Evolutionary conservation across 2,888 invertebrate species (phyloP), one percentile per base, ranked within the genome.

Genomic region (Galerucella pusilla): DNA sequence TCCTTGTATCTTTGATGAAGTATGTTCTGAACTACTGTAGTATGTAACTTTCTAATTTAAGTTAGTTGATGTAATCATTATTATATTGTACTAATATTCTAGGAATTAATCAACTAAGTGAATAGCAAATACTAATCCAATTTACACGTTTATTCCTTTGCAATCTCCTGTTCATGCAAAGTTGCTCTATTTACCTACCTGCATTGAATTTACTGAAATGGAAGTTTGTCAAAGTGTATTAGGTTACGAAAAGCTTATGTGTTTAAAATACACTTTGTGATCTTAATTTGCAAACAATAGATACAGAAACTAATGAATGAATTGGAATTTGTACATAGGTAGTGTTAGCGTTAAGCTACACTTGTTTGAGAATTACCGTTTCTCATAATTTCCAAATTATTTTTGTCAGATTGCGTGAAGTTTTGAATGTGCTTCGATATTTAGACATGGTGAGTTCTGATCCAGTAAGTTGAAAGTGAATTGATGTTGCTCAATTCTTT

Each of bases 131-230:
- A 54, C n/a, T 54, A 9, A 54, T 54, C 16, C 9, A 16, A 54
- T 54, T 16, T 16, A 54, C n/a, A 52, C 63, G 63, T 28, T 70
- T 63, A 57, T 70, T 70, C 52, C 28, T 42, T 61, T 28, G 69
- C 69, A 61, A 69, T 69, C 61, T 60, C 20, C 11, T 49, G 60
- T 63, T 70, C 61, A 59, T 70, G 14, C 63, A 35, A 70, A 70
- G 61, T 70, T 70, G 14, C 70, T 70, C 16, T 49, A 63, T 61
- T 52, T 16, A 54, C 54, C 54, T 54, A 54, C 54, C 54, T 54
- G n/a, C 54, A 54, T 54, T n/a, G 14, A 9, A 16, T 54, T 54
- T 9, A 16, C n/a, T 16, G 9, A 16, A 16, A n/a, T 12, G 14
- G 16, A 54, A 54, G 14, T 54, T 54, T 54, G n/a, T 16, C 54